Base-by-base conservation (phyloP, 2,797 vertebrate genomes). In the Prunella strophiata region DNA sequence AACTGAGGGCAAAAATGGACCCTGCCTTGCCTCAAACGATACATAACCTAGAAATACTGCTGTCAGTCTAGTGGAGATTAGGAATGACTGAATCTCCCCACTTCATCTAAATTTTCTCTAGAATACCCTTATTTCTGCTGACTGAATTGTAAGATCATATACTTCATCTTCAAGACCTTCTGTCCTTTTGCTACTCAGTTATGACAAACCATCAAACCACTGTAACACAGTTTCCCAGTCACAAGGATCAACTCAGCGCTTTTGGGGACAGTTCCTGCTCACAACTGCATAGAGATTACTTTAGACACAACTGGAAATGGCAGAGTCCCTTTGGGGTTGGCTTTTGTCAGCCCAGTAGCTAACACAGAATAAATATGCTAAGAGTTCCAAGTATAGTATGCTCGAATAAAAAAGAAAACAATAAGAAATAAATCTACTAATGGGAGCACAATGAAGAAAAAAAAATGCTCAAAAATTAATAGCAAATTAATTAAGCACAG, bases 401-500 rank as follows among this genome's bases (percentile, higher is more conserved):
- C 17, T 48, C 2, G 0, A 80, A 80, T 21, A 38, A 77, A 94
- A 92, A 73, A 50, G 36, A 94, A 84, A 67, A 80, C 6, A 75
- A 58, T 27, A 63, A 88, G 13, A 96, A 93, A 82, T 62, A 54
- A 87, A 94, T 93, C 16, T 71, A 95, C 62, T 88, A 96, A 89
- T 80, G 70, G 29, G 50, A 89, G 47, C 57, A 92, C 51, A 93
- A 72, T 77, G 36, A 83, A 75, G 79, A 88, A 88, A 20, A n/a
- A 30, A 89, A 88, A 13, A 1, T 1, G 62, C 51, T 74, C 29
- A 86, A 93, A 96, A 91, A 63, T 66, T 91, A 72, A 67, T 61
- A 93, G 73, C 32, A 96, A 91, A 95, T 92, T 78, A 95, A 80
- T 94, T 93, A 96, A 93, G 61, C 52, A 84, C 47, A 94, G 94